Conservation (phyloP, 2,888 invertebrate species). For the Heliothis peltigera region DNA sequence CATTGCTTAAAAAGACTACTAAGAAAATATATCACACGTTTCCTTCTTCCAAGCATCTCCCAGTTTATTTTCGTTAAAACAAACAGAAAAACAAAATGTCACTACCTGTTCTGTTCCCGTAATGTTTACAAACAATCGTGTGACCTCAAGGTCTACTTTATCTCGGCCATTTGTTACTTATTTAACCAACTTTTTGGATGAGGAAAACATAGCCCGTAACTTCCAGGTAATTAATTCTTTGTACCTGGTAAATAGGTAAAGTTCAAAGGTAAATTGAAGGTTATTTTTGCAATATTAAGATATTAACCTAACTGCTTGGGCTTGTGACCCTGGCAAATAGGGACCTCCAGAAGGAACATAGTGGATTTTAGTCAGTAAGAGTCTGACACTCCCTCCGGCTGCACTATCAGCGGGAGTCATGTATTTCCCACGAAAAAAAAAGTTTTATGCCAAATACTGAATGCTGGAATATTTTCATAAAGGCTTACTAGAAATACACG, state of each 20-base stretch:
- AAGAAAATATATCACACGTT: no score
- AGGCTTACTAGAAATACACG: no score
- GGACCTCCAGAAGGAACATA: no score
- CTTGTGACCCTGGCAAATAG: no score
- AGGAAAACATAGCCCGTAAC: slow-evolving; percentile 20
- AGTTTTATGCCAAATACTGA: no score
- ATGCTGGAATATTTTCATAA: no score
- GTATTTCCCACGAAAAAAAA: no score
- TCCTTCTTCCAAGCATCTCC: not conserved
- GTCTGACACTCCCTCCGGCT: no score
- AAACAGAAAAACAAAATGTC: not conserved
- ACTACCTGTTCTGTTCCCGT: not conserved
- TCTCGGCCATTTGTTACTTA: slow-evolving; percentile 14
- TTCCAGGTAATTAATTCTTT: slow-evolving; percentile 20
- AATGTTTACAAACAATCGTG: not conserved
- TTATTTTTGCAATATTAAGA: not conserved
- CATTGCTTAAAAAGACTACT: no score
- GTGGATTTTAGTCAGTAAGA: no score
- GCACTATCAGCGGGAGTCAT: no score
- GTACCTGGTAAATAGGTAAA: slow-evolving; percentile 1
- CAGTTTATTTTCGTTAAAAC: not conserved
- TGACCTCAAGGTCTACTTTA: slow-evolving; percentile 6
- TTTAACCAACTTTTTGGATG: not conserved
- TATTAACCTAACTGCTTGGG: no score
- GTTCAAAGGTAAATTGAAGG: not conserved